These are phyloP conservation scores for Sebastes hopkinsi DNA, from an alignment of 2,797 vertebrate species.

Conservation along the genomic window DNA sequence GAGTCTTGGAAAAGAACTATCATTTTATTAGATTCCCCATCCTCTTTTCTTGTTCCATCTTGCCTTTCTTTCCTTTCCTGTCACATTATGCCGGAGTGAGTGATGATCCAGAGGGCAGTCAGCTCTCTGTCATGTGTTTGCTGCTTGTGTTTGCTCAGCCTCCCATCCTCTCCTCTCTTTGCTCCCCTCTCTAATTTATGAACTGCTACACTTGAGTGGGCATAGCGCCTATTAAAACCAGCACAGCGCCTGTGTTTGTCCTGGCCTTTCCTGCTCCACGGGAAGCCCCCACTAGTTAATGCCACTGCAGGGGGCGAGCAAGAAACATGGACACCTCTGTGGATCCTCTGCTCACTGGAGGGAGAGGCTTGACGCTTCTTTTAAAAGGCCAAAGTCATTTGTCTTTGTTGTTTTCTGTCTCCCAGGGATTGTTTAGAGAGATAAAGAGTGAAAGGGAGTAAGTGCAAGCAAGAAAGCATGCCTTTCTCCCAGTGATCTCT, in stretches of 20 bases:
- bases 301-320: constrained; percentile 63
- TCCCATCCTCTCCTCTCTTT: constrained; percentile 62
- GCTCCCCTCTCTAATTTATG: constrained; percentile 75
- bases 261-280: constrained; percentile 65
- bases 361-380: constrained; percentile 62
- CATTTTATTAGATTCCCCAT: constrained; percentile 24
- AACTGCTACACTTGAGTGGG: constrained; percentile 74
- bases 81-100: constrained; percentile 44
- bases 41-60: constrained; percentile 3
- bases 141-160: constrained; percentile 69
- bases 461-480: constrained; percentile 23
- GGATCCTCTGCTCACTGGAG: constrained; percentile 55
- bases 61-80: constrained; percentile 27
- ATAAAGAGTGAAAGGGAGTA: constrained; percentile 51
- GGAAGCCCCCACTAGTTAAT: constrained; percentile 70
- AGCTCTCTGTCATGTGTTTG: constrained; percentile 58
- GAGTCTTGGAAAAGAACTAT: constrained; percentile 13
- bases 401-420: constrained; percentile 70
- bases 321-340: constrained; percentile 64
- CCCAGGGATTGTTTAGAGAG: constrained; percentile 58
- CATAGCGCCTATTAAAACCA: constrained; percentile 68
- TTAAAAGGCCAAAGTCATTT: constrained; percentile 76
- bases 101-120: constrained; percentile 41
- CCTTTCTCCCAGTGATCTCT: constrained; percentile 26
- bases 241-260: constrained; percentile 67